Evolutionary conservation across 2,113 vertebrate species (phyloP), one percentile per base, ranked within the genome.

Genomic region (Podiceps cristatus): DNA sequence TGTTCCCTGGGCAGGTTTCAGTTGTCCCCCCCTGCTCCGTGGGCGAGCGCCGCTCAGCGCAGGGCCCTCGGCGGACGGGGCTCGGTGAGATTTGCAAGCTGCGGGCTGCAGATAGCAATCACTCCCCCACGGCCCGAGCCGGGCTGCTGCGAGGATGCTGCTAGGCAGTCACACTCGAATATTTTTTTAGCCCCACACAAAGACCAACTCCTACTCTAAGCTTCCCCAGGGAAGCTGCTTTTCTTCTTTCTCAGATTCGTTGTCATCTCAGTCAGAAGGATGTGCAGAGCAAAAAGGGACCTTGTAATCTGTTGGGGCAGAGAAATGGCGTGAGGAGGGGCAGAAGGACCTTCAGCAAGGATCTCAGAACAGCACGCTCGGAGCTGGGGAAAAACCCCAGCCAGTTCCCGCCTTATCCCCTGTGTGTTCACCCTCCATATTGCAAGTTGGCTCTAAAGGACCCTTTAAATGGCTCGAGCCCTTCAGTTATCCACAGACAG

Each of bases 51-150:
- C 3, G 22, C 86, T 22, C 47, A 9, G 27, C 4, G 5, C 68
- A 49, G 88, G 53, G 28, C 35, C 68, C 59, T 49, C 1, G 4
- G 47, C 7, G 1, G 20, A 18, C 10, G 7, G 11, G 18, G 11
- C 59, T 60, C 0, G 4, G 60, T 4, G 74, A 33, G 77, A 27
- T 62, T n/a, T 31, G 17, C 53, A 27, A 24, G 49, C 74, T 33
- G 44, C 2, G 8, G 74, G 37, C 49, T 66, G 63, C 74, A 56
- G 60, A 24, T 2, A 18, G 23, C 16, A 12, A 56, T 53, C 25
- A 2, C 68, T 55, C 14, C 50, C 49, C 55, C 16, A 11, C 2
- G 5, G 37, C 42, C 16, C 0, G 4, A 83, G 72, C 1, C 0
- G 42, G 42, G n/a, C 42, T 56, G 63, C 56, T 31, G 71, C 1